Conservation (phyloP, 2,888 invertebrate genomes). For the Zygothrica quintamaculata region DNA sequence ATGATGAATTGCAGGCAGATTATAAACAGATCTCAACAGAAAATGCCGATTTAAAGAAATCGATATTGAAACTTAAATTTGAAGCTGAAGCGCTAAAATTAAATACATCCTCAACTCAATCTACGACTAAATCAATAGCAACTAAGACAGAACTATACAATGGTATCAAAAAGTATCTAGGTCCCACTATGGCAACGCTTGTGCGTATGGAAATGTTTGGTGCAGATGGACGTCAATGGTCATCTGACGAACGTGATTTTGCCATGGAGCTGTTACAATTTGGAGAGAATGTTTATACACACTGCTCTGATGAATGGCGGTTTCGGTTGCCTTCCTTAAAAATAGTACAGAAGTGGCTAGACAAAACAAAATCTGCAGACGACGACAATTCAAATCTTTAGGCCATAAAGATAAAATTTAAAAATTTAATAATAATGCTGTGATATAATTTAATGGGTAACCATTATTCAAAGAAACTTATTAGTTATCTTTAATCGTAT, state of each 20-base stretch:
- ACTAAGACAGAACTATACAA: conserved; percentile 82
- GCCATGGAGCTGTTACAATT: conserved; percentile 79
- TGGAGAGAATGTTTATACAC: conserved; percentile 80
- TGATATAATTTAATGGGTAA: conserved; percentile 3
- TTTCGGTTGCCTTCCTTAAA: conserved; percentile 81
- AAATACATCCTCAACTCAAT: conserved; percentile 7
- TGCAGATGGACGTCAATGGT: conserved; percentile 81
- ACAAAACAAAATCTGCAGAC: conserved; percentile 36
- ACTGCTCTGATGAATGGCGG: conserved; percentile 83
- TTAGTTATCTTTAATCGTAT: conserved; percentile 20
- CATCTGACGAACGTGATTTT: conserved; percentile 81
- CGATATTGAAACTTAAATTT: conserved; percentile 28
- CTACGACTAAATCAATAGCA: conserved; percentile 27
- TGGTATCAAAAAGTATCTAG: conserved; percentile 83
- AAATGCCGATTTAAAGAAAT: conserved; percentile 26
- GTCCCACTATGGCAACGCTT: conserved; percentile 82
- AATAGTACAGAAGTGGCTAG: conserved; percentile 75
- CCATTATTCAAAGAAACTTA: not conserved
- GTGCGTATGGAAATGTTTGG: conserved; percentile 84
- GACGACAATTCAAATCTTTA: conserved; percentile 71
- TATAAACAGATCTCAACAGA: conserved; percentile 31
- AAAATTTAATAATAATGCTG: conserved; percentile 8
- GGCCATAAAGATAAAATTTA: not conserved
- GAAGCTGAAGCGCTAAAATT: conserved; percentile 5
- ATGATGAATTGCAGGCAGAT: conserved; percentile 29